Conservation (phyloP, 2,888 invertebrate species). For the Amphimallon solstitiale region DNA sequence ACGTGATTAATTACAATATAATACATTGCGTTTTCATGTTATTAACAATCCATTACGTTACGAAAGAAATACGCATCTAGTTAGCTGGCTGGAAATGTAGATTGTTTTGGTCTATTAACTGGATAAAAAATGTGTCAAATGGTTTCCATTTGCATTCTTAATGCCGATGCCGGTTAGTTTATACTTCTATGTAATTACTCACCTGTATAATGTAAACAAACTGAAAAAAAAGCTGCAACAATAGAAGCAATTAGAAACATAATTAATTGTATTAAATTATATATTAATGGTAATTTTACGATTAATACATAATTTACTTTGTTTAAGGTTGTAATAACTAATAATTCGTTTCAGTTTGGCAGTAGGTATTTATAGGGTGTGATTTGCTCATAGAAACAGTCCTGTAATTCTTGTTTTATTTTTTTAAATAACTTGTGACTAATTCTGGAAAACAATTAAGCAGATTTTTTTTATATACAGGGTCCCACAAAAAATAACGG, state of each 20-base stretch:
- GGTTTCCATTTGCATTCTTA: conserved; percentile 23
- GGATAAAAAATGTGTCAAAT: conserved; percentile 28
- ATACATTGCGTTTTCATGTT: conserved; percentile 25
- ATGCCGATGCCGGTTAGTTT: background rate
- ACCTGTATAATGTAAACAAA: background rate
- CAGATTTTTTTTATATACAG: no score
- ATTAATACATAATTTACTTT: no score
- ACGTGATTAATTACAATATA: conserved; percentile 27
- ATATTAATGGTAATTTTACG: no score
- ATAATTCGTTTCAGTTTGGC: no score
- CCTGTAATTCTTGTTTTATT: no score
- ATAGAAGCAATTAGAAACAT: conserved; percentile 3
- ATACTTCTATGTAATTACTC: background rate
- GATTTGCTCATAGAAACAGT: no score
- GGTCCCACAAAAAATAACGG: no score
- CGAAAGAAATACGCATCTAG: conserved; percentile 1
- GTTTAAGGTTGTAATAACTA: no score
- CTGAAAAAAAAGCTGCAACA: conserved; percentile 1
- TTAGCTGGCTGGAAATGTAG: conserved; percentile 2
- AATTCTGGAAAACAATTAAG: no score
- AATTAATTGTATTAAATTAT: conserved; percentile 6
- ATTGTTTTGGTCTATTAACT: conserved; percentile 29
- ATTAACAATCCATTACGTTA: conserved; percentile 33
- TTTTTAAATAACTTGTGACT: no score
- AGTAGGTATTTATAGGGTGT: no score